phyloP scores from a whole-genome alignment of 2,888 invertebrate species.

The Plusia festucae region DNA sequence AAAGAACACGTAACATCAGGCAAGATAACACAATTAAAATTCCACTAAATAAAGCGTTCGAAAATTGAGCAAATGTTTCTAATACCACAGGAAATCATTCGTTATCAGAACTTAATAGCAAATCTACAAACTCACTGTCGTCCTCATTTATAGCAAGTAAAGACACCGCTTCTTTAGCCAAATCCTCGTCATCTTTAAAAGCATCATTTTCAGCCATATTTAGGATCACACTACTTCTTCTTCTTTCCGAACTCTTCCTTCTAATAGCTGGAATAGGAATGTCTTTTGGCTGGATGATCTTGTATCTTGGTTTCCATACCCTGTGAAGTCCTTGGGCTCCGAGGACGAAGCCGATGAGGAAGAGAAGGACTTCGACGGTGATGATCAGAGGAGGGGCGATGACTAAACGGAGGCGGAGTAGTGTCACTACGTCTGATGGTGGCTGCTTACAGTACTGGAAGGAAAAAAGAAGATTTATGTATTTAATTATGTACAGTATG shows the following conservation, averaged over 20 bases:
- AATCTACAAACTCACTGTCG: constrained; percentile 70
- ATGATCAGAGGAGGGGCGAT: constrained; percentile 86
- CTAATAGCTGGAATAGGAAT: constrained; percentile 50
- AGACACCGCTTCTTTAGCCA: constrained; percentile 77
- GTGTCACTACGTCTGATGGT: constrained; percentile 77
- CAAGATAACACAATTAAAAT: background rate
- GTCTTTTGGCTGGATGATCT: constrained; percentile 62
- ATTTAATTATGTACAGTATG: no score
- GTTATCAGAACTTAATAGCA: constrained; percentile 60
- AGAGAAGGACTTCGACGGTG: constrained; percentile 79
- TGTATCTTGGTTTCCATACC: constrained; percentile 76
- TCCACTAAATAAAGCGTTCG: background rate
- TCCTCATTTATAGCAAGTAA: constrained; percentile 77
- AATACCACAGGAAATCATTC: constrained; percentile 14
- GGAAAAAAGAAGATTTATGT: constrained; percentile 13
- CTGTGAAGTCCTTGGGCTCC: constrained; percentile 78
- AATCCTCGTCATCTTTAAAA: constrained; percentile 69
- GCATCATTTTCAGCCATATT: constrained; percentile 71
- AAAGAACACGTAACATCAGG: background rate
- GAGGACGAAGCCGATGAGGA: constrained; percentile 82
- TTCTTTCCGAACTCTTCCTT: constrained; percentile 62
- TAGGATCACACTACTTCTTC: constrained; percentile 69
- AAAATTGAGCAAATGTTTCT: constrained; percentile 27
- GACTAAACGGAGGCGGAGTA: constrained; percentile 85
- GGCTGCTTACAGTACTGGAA: constrained; percentile 79